phyloP scores from a whole-genome alignment of 53 echinoderm and acorn worm species.

The Zoroaster sp. region DNA sequence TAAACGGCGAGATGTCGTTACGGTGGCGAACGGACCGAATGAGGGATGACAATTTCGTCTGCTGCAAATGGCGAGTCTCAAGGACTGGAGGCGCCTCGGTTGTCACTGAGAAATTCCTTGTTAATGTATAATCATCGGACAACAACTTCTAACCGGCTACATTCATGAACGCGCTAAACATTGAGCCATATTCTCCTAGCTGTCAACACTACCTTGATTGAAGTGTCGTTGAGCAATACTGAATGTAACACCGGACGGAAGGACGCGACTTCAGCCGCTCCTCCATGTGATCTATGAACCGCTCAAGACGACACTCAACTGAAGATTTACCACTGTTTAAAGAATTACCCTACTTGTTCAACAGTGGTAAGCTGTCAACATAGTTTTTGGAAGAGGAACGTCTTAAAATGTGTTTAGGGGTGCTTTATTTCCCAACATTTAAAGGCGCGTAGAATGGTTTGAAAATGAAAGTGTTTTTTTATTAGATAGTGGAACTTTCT shows the following conservation, averaged over 20 bases:
- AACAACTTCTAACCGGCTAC: too few species aligned
- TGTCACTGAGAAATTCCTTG: conserved; percentile 37
- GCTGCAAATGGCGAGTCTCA: not conserved
- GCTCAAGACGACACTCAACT: not conserved
- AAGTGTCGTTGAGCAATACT: conserved; percentile 21
- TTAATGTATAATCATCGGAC: conserved; percentile 12
- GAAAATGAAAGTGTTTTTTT: too few species aligned
- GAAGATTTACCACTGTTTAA: conserved; percentile 44
- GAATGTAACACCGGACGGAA: conserved; percentile 22
- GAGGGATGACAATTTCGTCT: conserved; percentile 48
- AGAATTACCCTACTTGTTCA: conserved; percentile 32
- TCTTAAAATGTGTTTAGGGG: not conserved
- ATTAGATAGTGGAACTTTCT: too few species aligned
- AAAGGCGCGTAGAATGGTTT: too few species aligned
- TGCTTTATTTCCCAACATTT: too few species aligned
- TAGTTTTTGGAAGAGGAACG: not conserved
- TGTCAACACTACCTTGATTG: conserved; percentile 40
- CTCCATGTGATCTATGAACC: conserved; percentile 44
- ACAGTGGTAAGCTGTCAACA: conserved; percentile 37
- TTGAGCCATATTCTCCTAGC: conserved; percentile 14
- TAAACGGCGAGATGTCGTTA: conserved; percentile 34
- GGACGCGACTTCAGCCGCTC: not conserved
- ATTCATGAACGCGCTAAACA: not conserved
- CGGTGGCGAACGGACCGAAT: conserved; percentile 7
- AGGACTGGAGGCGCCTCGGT: conserved; percentile 26